These are phyloP conservation scores for Vanacampus margaritifer DNA, from an alignment of 2,113 vertebrate species.

Conservation along the genomic window DNA sequence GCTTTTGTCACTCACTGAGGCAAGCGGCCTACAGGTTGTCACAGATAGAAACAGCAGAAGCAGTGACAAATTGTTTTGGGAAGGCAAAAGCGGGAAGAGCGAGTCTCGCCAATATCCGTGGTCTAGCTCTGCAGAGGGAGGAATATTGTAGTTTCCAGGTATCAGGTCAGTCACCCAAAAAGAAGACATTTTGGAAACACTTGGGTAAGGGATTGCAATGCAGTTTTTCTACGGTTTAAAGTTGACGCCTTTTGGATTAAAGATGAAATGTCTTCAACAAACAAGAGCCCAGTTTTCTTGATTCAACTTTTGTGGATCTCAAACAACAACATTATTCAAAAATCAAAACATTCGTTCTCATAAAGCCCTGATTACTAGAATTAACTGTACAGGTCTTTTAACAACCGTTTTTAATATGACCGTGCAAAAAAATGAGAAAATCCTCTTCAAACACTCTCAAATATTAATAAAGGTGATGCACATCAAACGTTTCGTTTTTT, in stretches of 20 bases:
- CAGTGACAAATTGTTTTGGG: conserved; percentile 62
- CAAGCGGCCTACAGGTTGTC: conserved; percentile 62
- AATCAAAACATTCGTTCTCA: background rate
- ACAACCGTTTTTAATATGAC: no score
- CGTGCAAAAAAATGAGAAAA: no score
- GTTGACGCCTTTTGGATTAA: background rate
- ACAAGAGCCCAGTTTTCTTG: background rate
- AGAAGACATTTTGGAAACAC: background rate
- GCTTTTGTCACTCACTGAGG: conserved; percentile 69
- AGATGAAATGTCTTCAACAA: background rate
- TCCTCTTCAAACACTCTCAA: no score
- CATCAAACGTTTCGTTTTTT: no score
- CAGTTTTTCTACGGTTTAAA: background rate
- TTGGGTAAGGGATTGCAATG: background rate
- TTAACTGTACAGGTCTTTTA: background rate
- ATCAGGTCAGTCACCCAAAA: background rate
- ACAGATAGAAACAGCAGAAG: conserved; percentile 65
- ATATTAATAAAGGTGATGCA: no score
- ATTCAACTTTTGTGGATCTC: background rate
- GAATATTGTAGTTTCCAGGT: background rate
- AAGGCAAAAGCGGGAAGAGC: conserved; percentile 38
- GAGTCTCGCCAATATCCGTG: conserved; percentile 46
- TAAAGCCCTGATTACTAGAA: background rate
- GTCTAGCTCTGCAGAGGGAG: conserved; percentile 39
- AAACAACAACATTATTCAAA: background rate